phyloP scores from a whole-genome alignment of 2,113 vertebrate genomes.

The Calidris pugnax region DNA sequence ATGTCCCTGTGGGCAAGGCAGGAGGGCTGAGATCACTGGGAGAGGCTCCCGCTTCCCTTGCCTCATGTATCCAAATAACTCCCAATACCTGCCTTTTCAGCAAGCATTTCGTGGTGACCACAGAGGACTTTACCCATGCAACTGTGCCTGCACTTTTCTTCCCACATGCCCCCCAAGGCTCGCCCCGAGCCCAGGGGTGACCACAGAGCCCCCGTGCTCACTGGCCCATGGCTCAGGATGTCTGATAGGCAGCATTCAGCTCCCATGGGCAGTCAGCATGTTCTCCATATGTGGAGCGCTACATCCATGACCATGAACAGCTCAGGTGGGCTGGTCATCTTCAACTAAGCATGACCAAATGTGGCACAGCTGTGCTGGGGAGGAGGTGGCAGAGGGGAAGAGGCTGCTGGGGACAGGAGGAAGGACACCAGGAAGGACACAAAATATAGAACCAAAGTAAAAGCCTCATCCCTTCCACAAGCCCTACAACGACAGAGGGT shows the following conservation, averaged over 20 bases:
- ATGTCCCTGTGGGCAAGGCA: fast-evolving
- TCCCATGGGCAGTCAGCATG: fast-evolving
- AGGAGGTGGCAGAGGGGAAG: fast-evolving
- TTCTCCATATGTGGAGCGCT: fast-evolving
- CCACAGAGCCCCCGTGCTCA: fast-evolving
- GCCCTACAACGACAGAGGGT: neutral
- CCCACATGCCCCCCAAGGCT: fast-evolving
- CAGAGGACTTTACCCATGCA: fast-evolving
- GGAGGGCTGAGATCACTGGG: neutral
- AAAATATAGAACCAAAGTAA: neutral
- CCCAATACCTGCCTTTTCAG: neutral
- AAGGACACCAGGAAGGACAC: neutral
- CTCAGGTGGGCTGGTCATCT: neutral
- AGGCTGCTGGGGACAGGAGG: neutral
- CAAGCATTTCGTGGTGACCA: neutral
- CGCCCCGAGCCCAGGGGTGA: neutral
- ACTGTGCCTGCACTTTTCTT: neutral
- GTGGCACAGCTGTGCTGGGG: neutral
- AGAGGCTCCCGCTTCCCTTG: neutral
- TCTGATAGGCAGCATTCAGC: neutral
- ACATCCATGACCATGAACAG: fast-evolving
- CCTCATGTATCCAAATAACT: neutral
- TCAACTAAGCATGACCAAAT: neutral
- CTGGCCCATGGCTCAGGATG: fast-evolving
- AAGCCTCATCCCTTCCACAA: neutral